Conservation (phyloP, 2,797 vertebrate species). For the Amblyopsis hoosieri region DNA sequence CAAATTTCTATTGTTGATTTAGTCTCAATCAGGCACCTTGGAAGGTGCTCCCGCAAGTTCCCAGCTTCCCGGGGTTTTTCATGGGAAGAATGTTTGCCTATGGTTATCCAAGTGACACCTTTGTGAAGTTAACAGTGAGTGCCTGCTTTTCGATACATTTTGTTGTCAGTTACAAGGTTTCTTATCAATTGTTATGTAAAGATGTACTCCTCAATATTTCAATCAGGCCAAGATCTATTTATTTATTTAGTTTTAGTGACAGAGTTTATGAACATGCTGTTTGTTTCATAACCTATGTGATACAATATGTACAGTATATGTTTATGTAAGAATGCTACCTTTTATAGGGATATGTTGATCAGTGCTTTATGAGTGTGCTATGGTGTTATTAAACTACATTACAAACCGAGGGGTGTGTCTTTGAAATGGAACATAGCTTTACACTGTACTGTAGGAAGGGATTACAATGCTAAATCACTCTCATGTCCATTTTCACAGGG, state of each 20-base stretch:
- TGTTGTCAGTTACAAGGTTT: no score
- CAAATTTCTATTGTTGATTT: slow-evolving; percentile 24
- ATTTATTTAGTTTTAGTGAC: no score
- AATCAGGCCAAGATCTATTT: no score
- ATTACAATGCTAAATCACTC: background rate
- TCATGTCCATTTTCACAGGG: slow-evolving; percentile 70
- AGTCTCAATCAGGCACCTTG: slow-evolving; percentile 81
- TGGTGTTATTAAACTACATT: no score
- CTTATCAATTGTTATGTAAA: no score
- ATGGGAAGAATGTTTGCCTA: slow-evolving; percentile 82
- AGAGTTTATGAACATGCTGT: no score
- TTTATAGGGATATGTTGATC: background rate
- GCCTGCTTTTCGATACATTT: background rate
- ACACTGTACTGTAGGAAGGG: no score
- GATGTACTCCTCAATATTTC: no score
- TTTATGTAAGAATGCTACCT: background rate
- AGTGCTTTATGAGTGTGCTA: background rate
- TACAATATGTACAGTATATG: background rate
- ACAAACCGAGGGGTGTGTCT: no score
- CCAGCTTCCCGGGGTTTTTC: slow-evolving; percentile 86
- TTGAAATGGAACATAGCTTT: no score
- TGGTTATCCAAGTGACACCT: slow-evolving; percentile 87
- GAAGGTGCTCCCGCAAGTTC: slow-evolving; percentile 76
- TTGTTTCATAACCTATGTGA: no score
- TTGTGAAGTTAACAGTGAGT: slow-evolving; percentile 87